These are phyloP conservation scores for Mellilla xanthometata DNA, from an alignment of 2,888 invertebrate genomes.

Conservation along the genomic window DNA sequence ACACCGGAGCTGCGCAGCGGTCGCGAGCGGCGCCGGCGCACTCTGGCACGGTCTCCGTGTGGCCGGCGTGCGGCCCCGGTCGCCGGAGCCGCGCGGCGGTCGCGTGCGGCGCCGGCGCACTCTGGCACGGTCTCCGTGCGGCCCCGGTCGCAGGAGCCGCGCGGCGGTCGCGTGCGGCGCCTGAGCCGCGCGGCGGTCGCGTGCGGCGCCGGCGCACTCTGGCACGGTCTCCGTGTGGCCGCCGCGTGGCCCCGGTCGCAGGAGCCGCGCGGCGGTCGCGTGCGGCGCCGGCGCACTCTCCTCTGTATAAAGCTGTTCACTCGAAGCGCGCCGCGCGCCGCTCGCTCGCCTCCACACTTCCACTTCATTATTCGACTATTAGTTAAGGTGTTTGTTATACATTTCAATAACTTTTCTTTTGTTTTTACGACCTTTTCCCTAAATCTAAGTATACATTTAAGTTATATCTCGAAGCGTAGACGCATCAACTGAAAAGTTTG, in stretches of 20 bases:
- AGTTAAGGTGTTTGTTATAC: constrained; percentile 82
- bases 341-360: constrained; percentile 46
- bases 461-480: constrained; percentile 81
- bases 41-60: too few species aligned
- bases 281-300: too few species aligned
- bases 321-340: constrained; percentile 32
- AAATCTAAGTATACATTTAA: constrained; percentile 80
- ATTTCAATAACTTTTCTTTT: constrained; percentile 78
- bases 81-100: constrained; percentile 51
- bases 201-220: constrained; percentile 34
- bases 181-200: constrained; percentile 33
- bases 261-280: constrained; percentile 40
- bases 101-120: too few species aligned
- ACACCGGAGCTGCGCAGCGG: too few species aligned
- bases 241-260: constrained; percentile 52
- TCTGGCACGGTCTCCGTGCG: too few species aligned
- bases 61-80: constrained; percentile 52
- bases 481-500: constrained; percentile 68
- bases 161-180: constrained; percentile 41
- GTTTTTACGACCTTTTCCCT: constrained; percentile 80
- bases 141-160: constrained; percentile 54
- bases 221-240: too few species aligned
- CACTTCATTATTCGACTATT: constrained; percentile 79
- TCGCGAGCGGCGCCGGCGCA: too few species aligned
- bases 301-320: too few species aligned